Conservation (phyloP, 2,113 vertebrate genomes). For the Anarhynchus alexandrinus region DNA sequence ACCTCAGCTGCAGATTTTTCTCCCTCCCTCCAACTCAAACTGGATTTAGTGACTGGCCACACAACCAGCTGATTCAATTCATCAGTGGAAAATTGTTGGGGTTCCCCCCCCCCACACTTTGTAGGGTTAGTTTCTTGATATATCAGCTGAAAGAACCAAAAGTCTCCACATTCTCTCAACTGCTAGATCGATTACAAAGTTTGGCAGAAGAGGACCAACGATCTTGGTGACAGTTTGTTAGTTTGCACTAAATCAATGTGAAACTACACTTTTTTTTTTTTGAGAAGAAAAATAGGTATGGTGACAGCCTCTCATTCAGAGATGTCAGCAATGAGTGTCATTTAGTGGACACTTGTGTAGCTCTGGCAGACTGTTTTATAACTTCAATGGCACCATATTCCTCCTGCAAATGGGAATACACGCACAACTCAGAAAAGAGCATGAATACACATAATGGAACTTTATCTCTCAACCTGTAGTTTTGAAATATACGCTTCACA, state of each 20-base stretch:
- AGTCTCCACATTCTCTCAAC: background rate
- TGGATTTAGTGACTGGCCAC: background rate
- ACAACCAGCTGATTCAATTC: background rate
- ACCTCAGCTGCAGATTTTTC: background rate
- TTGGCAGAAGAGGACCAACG: background rate
- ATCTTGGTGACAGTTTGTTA: background rate
- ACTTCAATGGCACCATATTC: background rate
- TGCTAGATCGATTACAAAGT: background rate
- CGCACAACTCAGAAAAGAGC: rapidly evolving
- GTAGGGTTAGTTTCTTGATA: background rate
- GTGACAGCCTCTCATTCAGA: background rate
- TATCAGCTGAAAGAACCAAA: background rate
- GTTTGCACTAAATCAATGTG: background rate
- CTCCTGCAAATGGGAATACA: background rate
- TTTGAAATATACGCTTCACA: background rate
- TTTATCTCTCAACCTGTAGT: background rate
- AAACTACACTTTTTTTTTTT: background rate
- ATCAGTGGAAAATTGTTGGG: background rate
- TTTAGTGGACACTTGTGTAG: background rate
- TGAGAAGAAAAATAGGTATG: background rate
- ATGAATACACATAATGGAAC: background rate
- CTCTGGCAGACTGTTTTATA: background rate
- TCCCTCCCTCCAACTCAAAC: background rate
- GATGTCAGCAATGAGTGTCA: background rate
- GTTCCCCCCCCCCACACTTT: no score